These are phyloP conservation scores for Drosophila silvestris DNA, from an alignment of 2,888 invertebrate genomes.

Conservation along the genomic window DNA sequence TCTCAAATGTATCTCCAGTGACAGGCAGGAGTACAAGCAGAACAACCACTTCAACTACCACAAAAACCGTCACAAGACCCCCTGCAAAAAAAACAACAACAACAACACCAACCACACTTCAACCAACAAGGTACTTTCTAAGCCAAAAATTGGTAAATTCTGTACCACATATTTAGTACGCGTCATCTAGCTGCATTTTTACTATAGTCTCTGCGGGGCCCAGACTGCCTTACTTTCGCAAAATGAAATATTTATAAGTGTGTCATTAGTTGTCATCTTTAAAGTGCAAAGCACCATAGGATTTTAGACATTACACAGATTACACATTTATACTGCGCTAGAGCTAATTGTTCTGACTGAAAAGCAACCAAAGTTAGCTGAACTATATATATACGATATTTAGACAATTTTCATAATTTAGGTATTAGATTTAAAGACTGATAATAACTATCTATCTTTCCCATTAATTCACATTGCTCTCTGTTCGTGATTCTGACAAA, in stretches of 20 bases:
- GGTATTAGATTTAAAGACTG: background rate
- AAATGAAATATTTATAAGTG: constrained; percentile 13
- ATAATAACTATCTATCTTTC: too few relatives aligned
- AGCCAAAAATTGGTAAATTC: constrained; percentile 20
- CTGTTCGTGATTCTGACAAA: constrained; percentile 5
- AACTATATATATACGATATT: background rate
- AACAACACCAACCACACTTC: constrained; percentile 52
- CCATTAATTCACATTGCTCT: constrained; percentile 18
- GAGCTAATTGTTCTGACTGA: constrained; percentile 3
- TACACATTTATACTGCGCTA: background rate
- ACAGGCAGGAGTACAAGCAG: constrained; percentile 67
- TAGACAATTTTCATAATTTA: background rate
- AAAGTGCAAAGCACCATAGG: constrained; percentile 8
- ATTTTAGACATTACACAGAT: constrained; percentile 18
- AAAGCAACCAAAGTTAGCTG: background rate
- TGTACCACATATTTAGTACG: constrained; percentile 10
- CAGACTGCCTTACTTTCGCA: constrained; percentile 23
- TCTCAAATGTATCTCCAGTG: constrained; percentile 36
- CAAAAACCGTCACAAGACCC: constrained; percentile 61
- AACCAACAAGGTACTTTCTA: constrained; percentile 58
- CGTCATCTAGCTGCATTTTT: constrained; percentile 14
- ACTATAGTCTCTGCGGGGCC: background rate
- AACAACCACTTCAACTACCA: constrained; percentile 83
- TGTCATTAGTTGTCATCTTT: constrained; percentile 12
- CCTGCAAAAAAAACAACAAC: constrained; percentile 53